phyloP scores from a whole-genome alignment of 2,113 vertebrate genomes.

The Verasper variegatus region DNA sequence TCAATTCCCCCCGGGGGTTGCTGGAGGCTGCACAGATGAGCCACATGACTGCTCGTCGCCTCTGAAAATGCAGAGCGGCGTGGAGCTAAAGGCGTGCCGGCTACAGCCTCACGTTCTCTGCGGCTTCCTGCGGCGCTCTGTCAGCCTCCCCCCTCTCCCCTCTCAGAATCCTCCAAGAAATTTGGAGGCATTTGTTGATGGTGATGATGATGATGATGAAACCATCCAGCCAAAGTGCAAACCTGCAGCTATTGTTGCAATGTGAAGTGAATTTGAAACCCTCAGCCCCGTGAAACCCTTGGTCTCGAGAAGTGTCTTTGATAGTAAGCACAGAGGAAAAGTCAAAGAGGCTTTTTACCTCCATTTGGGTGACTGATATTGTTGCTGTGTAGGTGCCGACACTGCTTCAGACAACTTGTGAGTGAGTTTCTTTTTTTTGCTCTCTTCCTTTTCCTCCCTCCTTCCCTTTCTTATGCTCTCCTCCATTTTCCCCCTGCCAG shows the following conservation, averaged over 20 bases:
- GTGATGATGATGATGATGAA: constrained; percentile 47
- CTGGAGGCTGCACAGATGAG: constrained; percentile 68
- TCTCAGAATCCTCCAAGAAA: constrained; percentile 42
- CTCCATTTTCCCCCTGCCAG: constrained; percentile 21
- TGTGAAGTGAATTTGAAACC: constrained; percentile 16
- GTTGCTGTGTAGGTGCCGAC: constrained; percentile 53
- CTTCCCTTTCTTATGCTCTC: not conserved
- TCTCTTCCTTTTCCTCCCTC: not conserved
- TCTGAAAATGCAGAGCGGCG: not conserved
- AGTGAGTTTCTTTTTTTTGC: constrained; percentile 3
- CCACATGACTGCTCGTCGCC: constrained; percentile 49
- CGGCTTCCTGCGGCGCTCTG: constrained; percentile 8
- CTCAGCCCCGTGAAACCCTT: constrained; percentile 29
- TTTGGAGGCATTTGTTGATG: constrained; percentile 35
- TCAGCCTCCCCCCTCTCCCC: not conserved
- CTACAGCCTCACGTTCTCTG: not conserved
- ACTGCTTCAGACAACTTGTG: constrained; percentile 55
- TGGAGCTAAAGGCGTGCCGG: constrained; percentile 22
- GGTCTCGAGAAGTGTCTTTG: constrained; percentile 40
- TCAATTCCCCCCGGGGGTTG: constrained; percentile 42
- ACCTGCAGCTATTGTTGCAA: constrained; percentile 29
- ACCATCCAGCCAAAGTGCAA: not conserved
- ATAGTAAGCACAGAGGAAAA: constrained; percentile 42
- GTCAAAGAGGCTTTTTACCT: constrained; percentile 60
- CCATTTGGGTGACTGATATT: constrained; percentile 55